Evolutionary conservation across 2,113 vertebrate genomes (phyloP).

Genomic region (Grallaria varia): DNA sequence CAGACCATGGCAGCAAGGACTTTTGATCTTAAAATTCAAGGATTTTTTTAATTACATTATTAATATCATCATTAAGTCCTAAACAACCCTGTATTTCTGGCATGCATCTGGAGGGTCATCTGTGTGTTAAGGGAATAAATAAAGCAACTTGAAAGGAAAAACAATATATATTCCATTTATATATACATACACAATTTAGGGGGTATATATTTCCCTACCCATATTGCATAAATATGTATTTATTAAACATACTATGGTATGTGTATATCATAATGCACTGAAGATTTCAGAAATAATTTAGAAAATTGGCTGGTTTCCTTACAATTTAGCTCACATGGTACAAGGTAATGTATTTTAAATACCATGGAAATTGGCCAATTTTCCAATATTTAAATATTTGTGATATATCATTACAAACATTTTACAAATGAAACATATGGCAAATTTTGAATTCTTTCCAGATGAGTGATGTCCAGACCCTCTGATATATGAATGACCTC

Average conservation of each 20-base stretch:
- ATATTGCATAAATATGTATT: background rate
- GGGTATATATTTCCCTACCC: background rate
- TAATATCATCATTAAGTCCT: background rate
- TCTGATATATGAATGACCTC: background rate
- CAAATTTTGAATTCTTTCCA: slow-evolving; percentile 20
- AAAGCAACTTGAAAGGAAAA: background rate
- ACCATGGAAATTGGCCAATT: slow-evolving; percentile 8
- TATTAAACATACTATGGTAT: background rate
- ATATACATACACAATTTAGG: background rate
- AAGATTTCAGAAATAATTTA: background rate
- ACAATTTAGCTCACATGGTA: background rate
- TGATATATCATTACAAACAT: slow-evolving; percentile 20
- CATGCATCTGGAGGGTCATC: background rate
- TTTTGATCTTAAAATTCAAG: background rate
- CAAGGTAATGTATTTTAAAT: slow-evolving; percentile 7
- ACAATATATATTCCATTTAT: background rate
- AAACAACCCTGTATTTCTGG: background rate
- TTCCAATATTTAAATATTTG: slow-evolving; percentile 29
- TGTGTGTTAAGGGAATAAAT: background rate
- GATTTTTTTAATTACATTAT: background rate
- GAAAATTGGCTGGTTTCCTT: slow-evolving; percentile 11
- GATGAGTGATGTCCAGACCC: background rate
- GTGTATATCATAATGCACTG: background rate
- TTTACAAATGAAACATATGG: slow-evolving; percentile 24
- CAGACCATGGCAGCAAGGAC: background rate